Base-by-base conservation (phyloP, 2,888 invertebrate genomes). In the Psylliodes chrysocephalus region DNA sequence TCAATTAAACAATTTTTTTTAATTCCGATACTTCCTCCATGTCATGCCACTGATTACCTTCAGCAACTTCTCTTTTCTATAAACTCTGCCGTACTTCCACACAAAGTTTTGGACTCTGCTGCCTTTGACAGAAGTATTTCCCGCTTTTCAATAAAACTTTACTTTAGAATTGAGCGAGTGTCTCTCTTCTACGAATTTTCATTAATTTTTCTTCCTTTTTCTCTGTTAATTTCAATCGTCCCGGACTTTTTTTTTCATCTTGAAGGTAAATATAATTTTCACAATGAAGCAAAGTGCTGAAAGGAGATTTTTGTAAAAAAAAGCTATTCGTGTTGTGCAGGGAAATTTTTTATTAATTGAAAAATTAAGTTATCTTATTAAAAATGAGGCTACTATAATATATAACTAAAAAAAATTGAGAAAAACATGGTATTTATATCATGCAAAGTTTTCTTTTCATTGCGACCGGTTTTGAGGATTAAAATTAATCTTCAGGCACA, bases 81-180 rank as follows among this genome's bases (percentile, higher is more conserved):
- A 55, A 55, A 55, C 44, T 55, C 30, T 42, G 44, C 12, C 30
- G 55, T 55, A 18, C 42, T 54, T n/a, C 28, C 42, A 28, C 42
- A 33, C 12, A 55, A 55, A 55, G 44, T 55, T 55, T 46, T 46
- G 33, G 28, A 55, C 55, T 55, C 30, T n/a, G 15, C 55, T 46
- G 55, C 44, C 55, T 55, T 55, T 44, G 55, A 55, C 55, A 55
- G 55, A 55, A 55, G 55, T 46, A 55, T 55, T 55, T 55, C 44
- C 44, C 44, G 44, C 44, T 46, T 55, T 54, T 55, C 44, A 44
- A 46, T 30, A 33, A 46, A 55, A 55, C 44, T 46, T 54, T 54
- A 28, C 42, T 54, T 55, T 55, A 46, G 44, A 55, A 55, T 22
- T 55, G 33, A 33, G 25, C 33, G 44, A 46, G 55, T 46, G 33